phyloP scores from a whole-genome alignment of 1,140 invertebrate species.

The Chlorops oryzae region DNA sequence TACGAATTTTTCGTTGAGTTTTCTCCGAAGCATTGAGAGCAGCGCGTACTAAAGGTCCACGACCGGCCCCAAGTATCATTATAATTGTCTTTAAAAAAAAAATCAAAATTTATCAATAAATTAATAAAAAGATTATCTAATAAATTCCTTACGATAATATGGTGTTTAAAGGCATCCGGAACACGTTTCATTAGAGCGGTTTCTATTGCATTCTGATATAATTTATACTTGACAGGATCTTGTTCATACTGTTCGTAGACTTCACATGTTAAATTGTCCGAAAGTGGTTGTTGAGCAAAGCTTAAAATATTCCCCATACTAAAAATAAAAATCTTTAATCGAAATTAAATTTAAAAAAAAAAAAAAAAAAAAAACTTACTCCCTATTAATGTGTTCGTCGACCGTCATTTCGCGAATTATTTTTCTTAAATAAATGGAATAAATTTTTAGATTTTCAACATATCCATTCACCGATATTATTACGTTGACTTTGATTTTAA shows the following conservation, averaged over 20 bases:
- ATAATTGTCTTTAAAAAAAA: slow-evolving; percentile 54
- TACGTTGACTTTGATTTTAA: slow-evolving; percentile 69
- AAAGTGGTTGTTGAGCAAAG: slow-evolving; percentile 90
- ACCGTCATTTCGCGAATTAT: slow-evolving; percentile 32
- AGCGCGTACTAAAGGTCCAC: slow-evolving; percentile 87
- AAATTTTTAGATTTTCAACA: slow-evolving; percentile 58
- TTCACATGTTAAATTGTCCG: slow-evolving; percentile 90
- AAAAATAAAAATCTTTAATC: background rate
- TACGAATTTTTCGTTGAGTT: slow-evolving; percentile 52
- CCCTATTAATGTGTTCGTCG: background rate
- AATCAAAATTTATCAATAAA: slow-evolving; percentile 1
- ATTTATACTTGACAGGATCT: slow-evolving; percentile 92
- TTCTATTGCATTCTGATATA: slow-evolving; percentile 82
- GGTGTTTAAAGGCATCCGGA: too few relatives aligned
- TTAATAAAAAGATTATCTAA: too few relatives aligned
- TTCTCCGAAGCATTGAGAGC: slow-evolving; percentile 69
- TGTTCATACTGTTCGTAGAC: slow-evolving; percentile 99
- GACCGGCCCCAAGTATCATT: slow-evolving; percentile 91
- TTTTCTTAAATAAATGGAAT: slow-evolving; percentile 65
- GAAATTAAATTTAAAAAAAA: slow-evolving; percentile 56
- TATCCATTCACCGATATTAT: slow-evolving; percentile 69
- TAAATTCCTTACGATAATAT: too few relatives aligned
- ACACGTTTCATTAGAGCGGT: slow-evolving; percentile 60
- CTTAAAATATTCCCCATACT: too few relatives aligned
- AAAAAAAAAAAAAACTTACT: background rate